Conservation (phyloP, 1,140 invertebrate species). For the Oppia nitens region DNA sequence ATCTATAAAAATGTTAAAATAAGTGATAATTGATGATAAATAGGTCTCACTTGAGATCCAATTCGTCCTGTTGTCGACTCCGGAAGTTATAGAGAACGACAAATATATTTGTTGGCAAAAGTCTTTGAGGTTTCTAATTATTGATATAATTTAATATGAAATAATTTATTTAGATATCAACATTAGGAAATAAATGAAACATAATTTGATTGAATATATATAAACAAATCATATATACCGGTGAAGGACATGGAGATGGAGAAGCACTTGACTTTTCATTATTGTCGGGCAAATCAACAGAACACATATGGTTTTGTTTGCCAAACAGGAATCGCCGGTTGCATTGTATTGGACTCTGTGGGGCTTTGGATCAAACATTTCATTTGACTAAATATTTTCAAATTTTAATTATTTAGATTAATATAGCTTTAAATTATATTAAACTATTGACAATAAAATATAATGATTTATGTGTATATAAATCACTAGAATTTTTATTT, state of each 20-base stretch:
- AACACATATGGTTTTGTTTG: constrained; percentile 68
- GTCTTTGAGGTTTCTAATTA: constrained; percentile 56
- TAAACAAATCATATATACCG: constrained; percentile 33
- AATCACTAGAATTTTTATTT: too few species aligned
- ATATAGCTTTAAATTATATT: too few species aligned
- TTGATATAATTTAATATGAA: background rate
- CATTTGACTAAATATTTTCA: too few species aligned
- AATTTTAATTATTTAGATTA: too few species aligned
- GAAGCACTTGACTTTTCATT: constrained; percentile 80
- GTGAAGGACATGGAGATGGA: constrained; percentile 77
- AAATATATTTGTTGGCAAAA: constrained; percentile 76
- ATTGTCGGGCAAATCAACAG: constrained; percentile 74
- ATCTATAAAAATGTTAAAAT: too few species aligned
- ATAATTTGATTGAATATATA: too few species aligned
- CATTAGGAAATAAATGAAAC: too few species aligned
- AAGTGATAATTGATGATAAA: background rate
- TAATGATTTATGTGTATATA: too few species aligned
- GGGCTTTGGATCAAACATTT: too few species aligned
- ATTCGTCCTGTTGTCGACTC: constrained; percentile 74
- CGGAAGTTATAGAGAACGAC: constrained; percentile 91
- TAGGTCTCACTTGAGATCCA: constrained; percentile 62
- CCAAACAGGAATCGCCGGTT: constrained; percentile 53
- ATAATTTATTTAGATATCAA: background rate
- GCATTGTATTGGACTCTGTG: constrained; percentile 70
- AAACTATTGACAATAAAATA: too few species aligned